A percentile compares a stretch with the other conserved stretches of the same genome.
phyloP scores from a whole-genome alignment of 2,888 invertebrate species.

The Eustalomyia histrio region DNA sequence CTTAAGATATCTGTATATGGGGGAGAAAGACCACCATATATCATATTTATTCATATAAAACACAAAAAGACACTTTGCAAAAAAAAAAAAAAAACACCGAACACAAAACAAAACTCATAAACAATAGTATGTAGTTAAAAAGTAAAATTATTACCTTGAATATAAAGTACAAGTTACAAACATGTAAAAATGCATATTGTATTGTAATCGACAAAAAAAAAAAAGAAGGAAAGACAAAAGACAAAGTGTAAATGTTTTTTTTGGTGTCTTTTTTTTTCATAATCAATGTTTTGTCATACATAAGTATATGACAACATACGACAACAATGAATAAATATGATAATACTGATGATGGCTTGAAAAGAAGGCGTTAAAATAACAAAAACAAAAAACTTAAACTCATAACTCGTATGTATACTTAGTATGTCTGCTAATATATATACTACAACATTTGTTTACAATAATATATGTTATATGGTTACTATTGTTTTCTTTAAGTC shows the following conservation, averaged over 20 bases:
- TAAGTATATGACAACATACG: slow-evolving; percentile 9
- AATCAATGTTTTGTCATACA: slow-evolving; percentile 37
- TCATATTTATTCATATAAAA: slow-evolving; percentile 20
- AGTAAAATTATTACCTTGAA: slow-evolving; percentile 54
- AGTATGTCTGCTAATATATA: no score
- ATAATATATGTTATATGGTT: no score
- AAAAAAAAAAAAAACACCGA: slow-evolving; percentile 16
- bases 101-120: slow-evolving; percentile 40
- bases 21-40: slow-evolving; percentile 7
- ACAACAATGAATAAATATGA: background rate
- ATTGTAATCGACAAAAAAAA: slow-evolving; percentile 16
- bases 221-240: slow-evolving; percentile 7
- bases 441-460: no score
- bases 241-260: slow-evolving; percentile 7
- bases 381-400: background rate
- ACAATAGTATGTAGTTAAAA: slow-evolving; percentile 49
- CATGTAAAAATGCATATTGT: slow-evolving; percentile 12
- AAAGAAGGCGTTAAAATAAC: slow-evolving; percentile 8
- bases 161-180: slow-evolving; percentile 41
- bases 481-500: no score
- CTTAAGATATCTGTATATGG: background rate
- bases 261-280: slow-evolving; percentile 16
- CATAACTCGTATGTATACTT: no score
- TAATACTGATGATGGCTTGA: background rate
- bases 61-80: slow-evolving; percentile 1